Evolutionary conservation across 2,113 vertebrate genomes (phyloP).

Genomic region (Gobio gobio): DNA sequence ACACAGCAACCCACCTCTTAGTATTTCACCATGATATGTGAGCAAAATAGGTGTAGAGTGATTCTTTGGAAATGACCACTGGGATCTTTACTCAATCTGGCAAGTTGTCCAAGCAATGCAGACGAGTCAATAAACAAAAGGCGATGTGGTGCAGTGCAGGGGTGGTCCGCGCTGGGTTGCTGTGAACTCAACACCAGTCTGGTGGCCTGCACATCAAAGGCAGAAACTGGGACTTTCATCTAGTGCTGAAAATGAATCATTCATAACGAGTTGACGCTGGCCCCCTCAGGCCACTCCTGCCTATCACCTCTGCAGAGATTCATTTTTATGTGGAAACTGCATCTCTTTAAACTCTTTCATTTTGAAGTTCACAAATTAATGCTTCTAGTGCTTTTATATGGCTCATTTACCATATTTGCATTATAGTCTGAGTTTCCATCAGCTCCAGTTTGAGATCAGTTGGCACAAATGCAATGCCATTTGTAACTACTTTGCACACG

Average conservation of each 20-base stretch:
- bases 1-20: neutral
- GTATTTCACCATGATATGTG: neutral
- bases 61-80: neutral
- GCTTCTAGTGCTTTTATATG: conserved; percentile 13
- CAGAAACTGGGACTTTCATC: conserved; percentile 32
- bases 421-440: conserved; percentile 2
- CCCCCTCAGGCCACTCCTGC: conserved; percentile 14
- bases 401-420: conserved; percentile 17
- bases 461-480: neutral
- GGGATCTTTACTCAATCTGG: neutral
- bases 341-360: conserved; percentile 23
- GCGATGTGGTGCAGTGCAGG: neutral
- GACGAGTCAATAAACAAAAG: conserved; percentile 20
- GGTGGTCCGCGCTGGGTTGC: neutral
- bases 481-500: neutral
- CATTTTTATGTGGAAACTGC: conserved; percentile 4
- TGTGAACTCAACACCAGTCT: conserved; percentile 17
- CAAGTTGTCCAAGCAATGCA: neutral
- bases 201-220: conserved; percentile 37
- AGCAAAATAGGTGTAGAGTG: neutral
- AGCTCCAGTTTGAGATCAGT: conserved; percentile 10
- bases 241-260: conserved; percentile 30
- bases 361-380: conserved; percentile 24
- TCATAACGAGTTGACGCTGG: conserved; percentile 21
- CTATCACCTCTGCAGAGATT: conserved; percentile 10